phyloP scores from a whole-genome alignment of 2,888 invertebrate genomes.

The Lingula anatina region DNA sequence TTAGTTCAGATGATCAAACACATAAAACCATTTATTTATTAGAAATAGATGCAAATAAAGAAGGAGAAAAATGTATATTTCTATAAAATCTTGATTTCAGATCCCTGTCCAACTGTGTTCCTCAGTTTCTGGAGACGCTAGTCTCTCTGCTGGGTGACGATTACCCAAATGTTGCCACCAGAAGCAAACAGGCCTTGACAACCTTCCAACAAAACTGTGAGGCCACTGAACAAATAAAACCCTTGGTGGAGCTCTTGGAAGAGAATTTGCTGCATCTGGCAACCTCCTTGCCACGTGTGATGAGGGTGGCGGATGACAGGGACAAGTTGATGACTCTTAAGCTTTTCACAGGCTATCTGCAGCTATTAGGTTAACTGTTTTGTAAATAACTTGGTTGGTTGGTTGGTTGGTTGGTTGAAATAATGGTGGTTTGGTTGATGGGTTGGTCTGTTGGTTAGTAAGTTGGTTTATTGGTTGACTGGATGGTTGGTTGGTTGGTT shows the following conservation, averaged over 20 bases:
- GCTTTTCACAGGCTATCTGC: too few species aligned
- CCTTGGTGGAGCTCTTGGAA: conserved; percentile 32
- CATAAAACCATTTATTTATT: too few species aligned
- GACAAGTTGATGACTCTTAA: neutral
- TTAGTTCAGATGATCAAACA: too few species aligned
- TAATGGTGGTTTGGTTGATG: too few species aligned
- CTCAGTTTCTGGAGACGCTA: conserved; percentile 29
- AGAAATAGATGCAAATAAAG: neutral
- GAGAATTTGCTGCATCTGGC: conserved; percentile 34
- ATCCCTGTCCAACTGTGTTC: conserved; percentile 27
- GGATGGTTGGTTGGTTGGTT: too few species aligned
- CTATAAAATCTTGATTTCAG: too few species aligned
- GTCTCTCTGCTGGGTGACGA: conserved; percentile 33
- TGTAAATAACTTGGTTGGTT: too few species aligned
- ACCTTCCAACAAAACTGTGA: conserved; percentile 20
- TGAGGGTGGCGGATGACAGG: conserved; percentile 28
- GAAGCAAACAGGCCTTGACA: conserved; percentile 23
- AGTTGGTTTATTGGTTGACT: too few species aligned
- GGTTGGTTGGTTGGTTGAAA: too few species aligned
- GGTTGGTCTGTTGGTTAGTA: too few species aligned
- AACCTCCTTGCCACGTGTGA: conserved; percentile 33
- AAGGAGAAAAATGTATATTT: neutral
- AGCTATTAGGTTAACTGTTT: too few species aligned
- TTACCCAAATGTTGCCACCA: conserved; percentile 24
- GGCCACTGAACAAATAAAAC: conserved; percentile 16